These are phyloP conservation scores for Peromyscus melanophrys DNA, from an alignment of 2,797 vertebrate genomes.

Conservation along the genomic window DNA sequence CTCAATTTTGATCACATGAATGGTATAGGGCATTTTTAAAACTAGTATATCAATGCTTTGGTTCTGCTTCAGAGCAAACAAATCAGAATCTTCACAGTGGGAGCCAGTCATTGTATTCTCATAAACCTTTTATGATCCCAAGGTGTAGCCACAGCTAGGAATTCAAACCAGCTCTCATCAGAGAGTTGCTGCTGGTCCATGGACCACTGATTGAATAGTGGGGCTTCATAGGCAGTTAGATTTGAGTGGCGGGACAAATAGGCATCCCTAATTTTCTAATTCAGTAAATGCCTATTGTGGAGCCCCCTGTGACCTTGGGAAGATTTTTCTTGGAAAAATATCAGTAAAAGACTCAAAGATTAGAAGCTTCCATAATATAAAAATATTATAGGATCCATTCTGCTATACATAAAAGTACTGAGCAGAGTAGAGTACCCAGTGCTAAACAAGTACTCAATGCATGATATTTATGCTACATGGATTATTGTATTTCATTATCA, in stretches of 20 bases:
- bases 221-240: neutral
- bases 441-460: neutral
- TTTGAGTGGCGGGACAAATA: neutral
- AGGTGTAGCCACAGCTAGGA: neutral
- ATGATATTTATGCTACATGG: neutral
- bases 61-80: neutral
- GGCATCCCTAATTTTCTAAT: neutral
- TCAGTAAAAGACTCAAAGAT: neutral
- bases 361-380: neutral
- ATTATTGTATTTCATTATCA: neutral
- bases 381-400: neutral
- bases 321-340: neutral
- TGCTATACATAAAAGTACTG: neutral
- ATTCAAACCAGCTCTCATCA: neutral
- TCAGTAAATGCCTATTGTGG: neutral
- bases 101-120: neutral
- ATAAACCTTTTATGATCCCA: neutral
- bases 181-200: rapidly evolving
- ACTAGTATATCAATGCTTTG: neutral
- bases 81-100: neutral
- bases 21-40: neutral
- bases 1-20: neutral
- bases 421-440: neutral
- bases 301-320: neutral
- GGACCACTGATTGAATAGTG: neutral